phyloP scores from a whole-genome alignment of 2,113 vertebrate species.

The Benitochromis conjunctus region DNA sequence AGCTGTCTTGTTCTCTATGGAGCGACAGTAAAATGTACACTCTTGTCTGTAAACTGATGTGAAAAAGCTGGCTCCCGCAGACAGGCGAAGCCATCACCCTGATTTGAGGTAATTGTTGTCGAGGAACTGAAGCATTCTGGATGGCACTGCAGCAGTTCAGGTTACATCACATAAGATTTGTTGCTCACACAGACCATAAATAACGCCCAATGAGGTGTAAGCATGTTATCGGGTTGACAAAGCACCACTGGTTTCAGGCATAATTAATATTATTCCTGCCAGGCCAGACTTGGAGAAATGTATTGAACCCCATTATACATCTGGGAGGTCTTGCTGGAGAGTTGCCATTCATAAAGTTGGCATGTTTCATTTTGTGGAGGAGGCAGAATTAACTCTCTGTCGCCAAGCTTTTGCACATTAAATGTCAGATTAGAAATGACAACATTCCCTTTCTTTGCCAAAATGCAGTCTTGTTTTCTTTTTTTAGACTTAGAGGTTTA shows the following conservation, averaged over 20 bases:
- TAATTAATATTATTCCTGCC: conserved; percentile 23
- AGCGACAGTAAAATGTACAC: not conserved
- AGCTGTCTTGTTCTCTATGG: not conserved
- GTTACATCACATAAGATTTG: conserved; percentile 43
- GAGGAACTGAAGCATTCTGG: not conserved
- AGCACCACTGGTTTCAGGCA: conserved; percentile 35
- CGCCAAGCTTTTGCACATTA: not conserved
- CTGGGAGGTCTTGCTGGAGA: not conserved
- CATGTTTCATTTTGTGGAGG: not conserved
- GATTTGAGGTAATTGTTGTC: conserved; percentile 34
- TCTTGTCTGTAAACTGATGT: not conserved
- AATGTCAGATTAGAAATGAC: not conserved
- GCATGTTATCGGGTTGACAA: conserved; percentile 28
- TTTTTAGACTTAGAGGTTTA: not conserved
- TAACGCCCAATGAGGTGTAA: conserved; percentile 41
- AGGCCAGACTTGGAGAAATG: not conserved
- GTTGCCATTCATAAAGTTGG: not conserved
- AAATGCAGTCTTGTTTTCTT: not conserved
- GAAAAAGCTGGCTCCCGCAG: conserved; percentile 8
- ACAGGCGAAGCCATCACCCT: conserved; percentile 22
- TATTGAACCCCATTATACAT: not conserved
- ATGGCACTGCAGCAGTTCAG: conserved; percentile 22
- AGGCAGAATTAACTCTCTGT: not conserved
- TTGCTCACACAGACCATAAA: conserved; percentile 47
- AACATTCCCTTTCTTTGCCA: not conserved